Evolutionary conservation across 2,888 invertebrate species (phyloP), one percentile per base, ranked within the genome.

Genomic region (Bugulina stolonifera): DNA sequence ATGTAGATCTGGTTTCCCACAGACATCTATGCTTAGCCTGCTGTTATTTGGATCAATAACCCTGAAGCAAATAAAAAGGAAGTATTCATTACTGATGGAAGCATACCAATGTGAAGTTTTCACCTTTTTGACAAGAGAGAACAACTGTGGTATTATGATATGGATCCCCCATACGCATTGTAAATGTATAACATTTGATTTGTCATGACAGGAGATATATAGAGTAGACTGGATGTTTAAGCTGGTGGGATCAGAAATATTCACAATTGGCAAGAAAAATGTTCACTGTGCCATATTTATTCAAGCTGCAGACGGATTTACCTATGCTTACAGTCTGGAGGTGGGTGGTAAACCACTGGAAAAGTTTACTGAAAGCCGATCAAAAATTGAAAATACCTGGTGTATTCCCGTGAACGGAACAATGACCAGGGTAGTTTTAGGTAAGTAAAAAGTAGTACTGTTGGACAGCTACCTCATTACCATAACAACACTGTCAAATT

Each of bases 171-270:
- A 10, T 43, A 43, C 43, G 18, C 5, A 43, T 43, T 43, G 18
- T 18, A 5, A 10, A 43, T 43, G 18, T 18, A 43, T 43, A 10
- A 18, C 43, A 43, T 43, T 43, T 43, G 5, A 43, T n/a, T 73
- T 69, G 72, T 71, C 29, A 71, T 75, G 84, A 29, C 79, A 92
- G 91, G 92, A 91, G 83, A 86, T 91, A 1, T 77, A 90, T 18
- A 87, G 90, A 23, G 87, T 89, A 74, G 93, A 94, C 73, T 94
- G 93, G 93, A 93, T 94, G 93, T 94, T 95, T 82, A 91, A 92
- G 79, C 83, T 94, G 69, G 94, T 94, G 0, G 94, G 94, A 0
- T 90, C 90, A 77, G 93, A 94, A 83, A 85, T 88, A 10, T 92
- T 94, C 81, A 87, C 86, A 57, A 87, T 93, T 57, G 91, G 91